phyloP scores from a whole-genome alignment of 2,113 vertebrate species.

The Oceanites oceanicus region DNA sequence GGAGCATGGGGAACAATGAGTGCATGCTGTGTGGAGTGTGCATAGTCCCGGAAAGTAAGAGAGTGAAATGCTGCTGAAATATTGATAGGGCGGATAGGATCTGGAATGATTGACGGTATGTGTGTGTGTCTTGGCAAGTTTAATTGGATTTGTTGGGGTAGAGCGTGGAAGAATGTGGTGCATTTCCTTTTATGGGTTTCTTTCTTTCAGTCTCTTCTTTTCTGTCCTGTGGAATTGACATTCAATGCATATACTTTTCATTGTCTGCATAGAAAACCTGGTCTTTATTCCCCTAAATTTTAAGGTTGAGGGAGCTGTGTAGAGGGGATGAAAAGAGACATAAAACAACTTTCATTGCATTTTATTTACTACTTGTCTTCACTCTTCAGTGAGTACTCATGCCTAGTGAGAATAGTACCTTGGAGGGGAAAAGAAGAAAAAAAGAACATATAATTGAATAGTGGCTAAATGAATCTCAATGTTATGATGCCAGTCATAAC shows the following conservation, averaged over 20 bases:
- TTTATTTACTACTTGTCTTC: conserved; percentile 27
- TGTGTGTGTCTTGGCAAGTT: conserved; percentile 48
- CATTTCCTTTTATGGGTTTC: conserved; percentile 33
- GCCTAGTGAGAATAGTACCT: background rate
- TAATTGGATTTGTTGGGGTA: conserved; percentile 58
- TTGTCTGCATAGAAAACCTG: conserved; percentile 5
- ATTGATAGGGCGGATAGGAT: conserved; percentile 27
- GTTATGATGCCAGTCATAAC: background rate
- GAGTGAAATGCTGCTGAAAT: conserved; percentile 56
- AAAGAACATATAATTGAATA: background rate
- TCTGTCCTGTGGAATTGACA: background rate
- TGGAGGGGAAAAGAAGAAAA: background rate
- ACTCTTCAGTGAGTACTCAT: background rate
- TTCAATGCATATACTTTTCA: background rate
- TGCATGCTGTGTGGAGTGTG: conserved; percentile 26
- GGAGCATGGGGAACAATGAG: conserved; percentile 13
- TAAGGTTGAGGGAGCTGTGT: background rate
- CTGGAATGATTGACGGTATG: conserved; percentile 11
- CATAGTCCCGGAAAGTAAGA: background rate
- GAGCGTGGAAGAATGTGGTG: conserved; percentile 19
- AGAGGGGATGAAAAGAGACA: background rate
- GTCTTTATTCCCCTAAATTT: background rate
- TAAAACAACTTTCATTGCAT: background rate
- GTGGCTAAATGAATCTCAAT: background rate
- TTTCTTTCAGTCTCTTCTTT: background rate